phyloP scores from a whole-genome alignment of 2,888 invertebrate species.

The Melangyna quadrimaculata region DNA sequence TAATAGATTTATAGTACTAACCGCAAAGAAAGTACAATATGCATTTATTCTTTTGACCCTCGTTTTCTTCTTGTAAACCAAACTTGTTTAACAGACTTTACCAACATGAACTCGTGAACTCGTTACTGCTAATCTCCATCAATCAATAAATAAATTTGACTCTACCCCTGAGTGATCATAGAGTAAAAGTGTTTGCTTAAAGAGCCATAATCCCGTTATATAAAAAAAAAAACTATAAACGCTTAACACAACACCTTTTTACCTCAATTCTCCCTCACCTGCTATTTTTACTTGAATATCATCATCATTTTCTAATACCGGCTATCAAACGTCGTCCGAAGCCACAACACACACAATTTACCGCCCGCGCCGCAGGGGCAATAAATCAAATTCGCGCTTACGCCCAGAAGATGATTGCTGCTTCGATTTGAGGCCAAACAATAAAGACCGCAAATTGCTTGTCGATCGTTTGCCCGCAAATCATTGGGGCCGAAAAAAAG shows the following conservation, averaged over 20 bases:
- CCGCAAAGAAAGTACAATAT: too few species aligned
- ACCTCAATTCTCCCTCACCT: not conserved
- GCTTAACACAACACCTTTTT: not conserved
- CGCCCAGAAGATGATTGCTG: slow-evolving; percentile 32
- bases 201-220: not conserved
- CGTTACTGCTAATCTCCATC: not conserved
- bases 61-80: not conserved
- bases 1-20: too few species aligned
- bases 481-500: slow-evolving; percentile 23
- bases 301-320: slow-evolving; percentile 2
- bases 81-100: not conserved
- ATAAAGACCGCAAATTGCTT: slow-evolving; percentile 58
- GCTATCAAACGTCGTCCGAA: not conserved
- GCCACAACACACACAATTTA: not conserved
- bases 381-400: slow-evolving; percentile 58
- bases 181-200: slow-evolving; percentile 31
- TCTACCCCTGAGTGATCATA: not conserved
- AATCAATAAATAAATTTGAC: not conserved
- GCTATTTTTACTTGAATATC: not conserved
- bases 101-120: not conserved
- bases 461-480: slow-evolving; percentile 55
- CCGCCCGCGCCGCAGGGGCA: slow-evolving; percentile 22
- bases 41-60: too few species aligned
- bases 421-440: slow-evolving; percentile 50
- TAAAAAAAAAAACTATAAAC: not conserved